Evolutionary conservation across 1,140 invertebrate species (phyloP), one percentile per base, ranked within the genome.

Genomic region (Zophobas atratus): DNA sequence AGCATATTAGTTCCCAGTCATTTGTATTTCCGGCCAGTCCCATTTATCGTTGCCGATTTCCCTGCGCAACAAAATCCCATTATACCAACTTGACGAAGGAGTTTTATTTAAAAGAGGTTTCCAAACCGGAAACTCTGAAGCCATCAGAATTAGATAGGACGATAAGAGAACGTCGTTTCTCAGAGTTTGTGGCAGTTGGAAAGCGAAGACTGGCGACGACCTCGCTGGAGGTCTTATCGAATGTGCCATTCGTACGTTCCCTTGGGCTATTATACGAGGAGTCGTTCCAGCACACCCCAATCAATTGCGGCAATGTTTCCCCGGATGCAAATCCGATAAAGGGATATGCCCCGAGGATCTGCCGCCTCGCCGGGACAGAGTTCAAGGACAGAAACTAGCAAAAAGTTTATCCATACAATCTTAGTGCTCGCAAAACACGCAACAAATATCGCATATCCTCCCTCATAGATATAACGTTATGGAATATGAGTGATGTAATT

Each of bases 91-190:
- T 67, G 60, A 43, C 33, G 39, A 41, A 67, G 38, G 60, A 43
- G 39, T 39, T 67, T 2, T 36, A 67, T 20, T 67, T 67, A 67
- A 67, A 57, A 57, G 49, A 35, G 55, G 32, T 20, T 35, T 35
- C 55, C 33, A 35, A 67, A 43, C 39, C 39, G 60, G 60, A 67
- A 67, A 67, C 60, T 67, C 60, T n/a, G 39, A 67, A 41, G 43
- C 60, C 60, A 67, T 67, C 60, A 32, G 60, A 67, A 67, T 67
- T 67, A 67, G 60, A 67, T 67, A 39, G 60, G 60, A 8, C 60
- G 60, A 67, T 67, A 67, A 67, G 60, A 67, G 60, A 67, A 41
- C 39, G 60, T 41, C 60, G 60, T 67, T 67, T 63, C 57, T 63
- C 38, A 6, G 57, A 63, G 57, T 63, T 57, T 67, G 60, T 67